Base-by-base conservation (phyloP, 1,140 invertebrate species). In the Rhyzopertha dominica region DNA sequence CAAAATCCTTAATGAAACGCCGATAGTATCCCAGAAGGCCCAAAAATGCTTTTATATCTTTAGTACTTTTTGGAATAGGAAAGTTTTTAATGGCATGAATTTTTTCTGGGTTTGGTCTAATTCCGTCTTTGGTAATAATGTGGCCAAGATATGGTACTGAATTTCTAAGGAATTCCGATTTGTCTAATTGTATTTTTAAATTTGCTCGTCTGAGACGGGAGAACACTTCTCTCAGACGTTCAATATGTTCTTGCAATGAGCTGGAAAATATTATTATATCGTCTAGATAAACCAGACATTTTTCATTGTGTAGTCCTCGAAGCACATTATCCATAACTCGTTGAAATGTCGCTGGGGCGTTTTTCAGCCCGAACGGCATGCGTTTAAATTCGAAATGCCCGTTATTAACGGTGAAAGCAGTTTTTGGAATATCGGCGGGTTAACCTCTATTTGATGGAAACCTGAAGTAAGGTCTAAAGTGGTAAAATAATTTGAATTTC, bases 221-320 rank as follows among this genome's bases (percentile, higher is more conserved):
- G 28, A 51, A 45, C 9, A 54, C 40, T n/a, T 31, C 14, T 44
- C 47, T 18, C 3, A 72, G 26, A 46, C 58, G 52, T 17, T 30
- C 10, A 4, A 50, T 45, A 35, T 69, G 63, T 52, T 65, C 51
- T 23, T 61, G 48, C 28, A 70, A 43, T n/a, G 52, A 53, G 9
- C 34, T 45, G 5, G 49, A 54, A 39, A 51, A 65, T 23, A 66
- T 52, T 24, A 66, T 45, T 9, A 65, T 56, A 30, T 67, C 60
- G 29, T 67, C 60, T 7, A 62, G 32, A 39, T 65, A 63, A 22
- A 65, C 57, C 16, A 62, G 53, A 35, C 56, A 58, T 17, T 48
- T 43, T 24, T 50, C 47, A 23, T n/a, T n/a, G n/a, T n/a, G n/a
- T n/a, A n/a, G n/a, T n/a, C n/a, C n/a, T n/a, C n/a, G n/a, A n/a